phyloP scores from a whole-genome alignment of 2,113 vertebrate genomes.

The Choloepus hoffmanni region DNA sequence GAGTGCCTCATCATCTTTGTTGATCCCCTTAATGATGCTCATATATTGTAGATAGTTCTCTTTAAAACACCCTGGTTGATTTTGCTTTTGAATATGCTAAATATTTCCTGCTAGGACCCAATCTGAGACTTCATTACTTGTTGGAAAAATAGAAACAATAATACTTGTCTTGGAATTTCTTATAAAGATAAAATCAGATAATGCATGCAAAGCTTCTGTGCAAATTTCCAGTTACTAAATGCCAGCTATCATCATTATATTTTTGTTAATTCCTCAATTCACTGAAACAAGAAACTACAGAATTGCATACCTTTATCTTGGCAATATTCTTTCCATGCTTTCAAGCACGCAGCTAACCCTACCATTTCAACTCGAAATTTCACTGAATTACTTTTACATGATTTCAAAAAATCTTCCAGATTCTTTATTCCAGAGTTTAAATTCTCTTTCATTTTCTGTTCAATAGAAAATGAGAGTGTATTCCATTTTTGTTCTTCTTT shows the following conservation, averaged over 20 bases:
- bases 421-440: slow-evolving; percentile 80
- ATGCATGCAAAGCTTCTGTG: background rate
- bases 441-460: slow-evolving; percentile 81
- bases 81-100: background rate
- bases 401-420: slow-evolving; percentile 84
- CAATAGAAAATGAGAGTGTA: slow-evolving; percentile 60
- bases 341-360: slow-evolving; percentile 64
- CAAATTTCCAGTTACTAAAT: background rate
- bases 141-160: background rate
- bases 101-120: background rate
- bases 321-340: slow-evolving; percentile 72
- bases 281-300: background rate
- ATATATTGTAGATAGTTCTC: background rate
- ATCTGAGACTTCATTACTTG: background rate
- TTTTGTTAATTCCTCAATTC: background rate
- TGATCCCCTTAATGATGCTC: background rate
- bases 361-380: slow-evolving; percentile 76
- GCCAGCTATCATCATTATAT: background rate
- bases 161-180: background rate
- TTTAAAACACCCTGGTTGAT: background rate
- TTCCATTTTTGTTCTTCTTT: slow-evolving; percentile 84
- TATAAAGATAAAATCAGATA: background rate
- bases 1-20: background rate
- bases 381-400: slow-evolving; percentile 82
- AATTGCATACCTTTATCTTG: slow-evolving; percentile 6